Base-by-base conservation (phyloP, 2,113 vertebrate species). In the Calidris pygmaea region DNA sequence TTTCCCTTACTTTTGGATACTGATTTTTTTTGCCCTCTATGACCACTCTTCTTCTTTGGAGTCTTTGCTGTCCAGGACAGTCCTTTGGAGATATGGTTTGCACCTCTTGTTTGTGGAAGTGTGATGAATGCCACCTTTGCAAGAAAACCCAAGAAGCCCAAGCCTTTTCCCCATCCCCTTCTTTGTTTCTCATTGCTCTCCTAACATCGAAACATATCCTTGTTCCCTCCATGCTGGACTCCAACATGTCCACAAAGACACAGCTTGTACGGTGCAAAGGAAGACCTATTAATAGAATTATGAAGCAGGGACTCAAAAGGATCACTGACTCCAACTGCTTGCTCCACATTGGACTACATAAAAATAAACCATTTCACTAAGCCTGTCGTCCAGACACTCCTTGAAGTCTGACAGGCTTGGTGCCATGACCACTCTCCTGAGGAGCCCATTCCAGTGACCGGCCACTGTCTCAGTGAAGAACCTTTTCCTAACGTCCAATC, bases 381-480 rank as follows among this genome's bases (percentile, higher is more conserved):
- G 8, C 45, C 10, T 9, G 3, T 66, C 1, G 0, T 34, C 37
- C 29, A 53, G 62, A 68, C 1, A 3, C 12, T n/a, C 23, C 59
- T 59, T 24, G 9, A 72, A 52, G 43, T 85, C 35, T 66, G 35
- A 12, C 43, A 26, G 41, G 15, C 12, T 52, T 45, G 12, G 15
- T 45, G 32, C 10, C 3, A 0, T 48, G 20, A 32, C 20, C 7
- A 15, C 13, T 72, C 47, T 12, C 7, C 10, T 45, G 29, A 6
- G 10, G 7, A 79, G 7, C 24, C 37, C 30, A 29, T 45, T 79
- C 37, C 66, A 59, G 27, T 21, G 37, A 45, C 19, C 0, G 3
- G 19, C 8, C 18, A 72, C 7, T 1, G 1, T 53, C 23, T 47
- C 15, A 45, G 12, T 66, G 74, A 85, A 56, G 16, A 71, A n/a